A percentile compares a stretch with the other conserved stretches of the same genome.
Evolutionary conservation across 2,113 vertebrate genomes (phyloP).

Genomic region (Diphyllodes magnificus): DNA sequence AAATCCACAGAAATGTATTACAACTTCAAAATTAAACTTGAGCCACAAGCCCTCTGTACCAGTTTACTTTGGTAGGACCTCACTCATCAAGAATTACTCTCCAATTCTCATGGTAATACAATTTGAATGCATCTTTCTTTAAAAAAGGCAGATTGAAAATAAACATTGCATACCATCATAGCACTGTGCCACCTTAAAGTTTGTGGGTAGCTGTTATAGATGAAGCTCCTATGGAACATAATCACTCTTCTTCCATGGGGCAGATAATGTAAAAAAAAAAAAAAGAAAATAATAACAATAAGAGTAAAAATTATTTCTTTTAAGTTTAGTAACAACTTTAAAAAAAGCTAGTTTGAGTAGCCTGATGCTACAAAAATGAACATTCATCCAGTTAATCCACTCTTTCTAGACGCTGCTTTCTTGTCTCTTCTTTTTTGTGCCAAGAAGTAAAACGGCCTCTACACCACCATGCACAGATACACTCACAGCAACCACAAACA

Average conservation of each 20-base stretch:
- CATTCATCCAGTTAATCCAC: not conserved
- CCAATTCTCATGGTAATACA: not conserved
- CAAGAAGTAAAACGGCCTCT: not conserved
- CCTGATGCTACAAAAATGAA: not conserved
- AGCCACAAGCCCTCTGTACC: not conserved
- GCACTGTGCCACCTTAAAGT: not conserved
- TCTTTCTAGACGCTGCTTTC: not conserved
- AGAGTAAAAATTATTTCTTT: not conserved
- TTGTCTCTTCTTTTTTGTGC: not conserved
- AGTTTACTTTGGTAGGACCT: not conserved
- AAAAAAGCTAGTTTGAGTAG: not conserved
- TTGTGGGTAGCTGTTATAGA: not conserved
- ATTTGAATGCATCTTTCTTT: not conserved
- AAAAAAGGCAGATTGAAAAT: not conserved
- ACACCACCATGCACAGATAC: not conserved
- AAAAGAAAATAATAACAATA: not conserved
- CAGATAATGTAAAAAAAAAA: not conserved
- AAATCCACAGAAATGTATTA: not conserved
- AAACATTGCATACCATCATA: not conserved
- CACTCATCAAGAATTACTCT: not conserved
- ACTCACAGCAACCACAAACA: rapidly evolving
- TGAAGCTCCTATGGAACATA: not conserved
- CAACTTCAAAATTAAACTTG: not conserved
- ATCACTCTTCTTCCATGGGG: not conserved
- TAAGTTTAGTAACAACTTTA: not conserved